Conservation (phyloP, 2,797 vertebrate genomes). For the Potorous gilbertii region DNA sequence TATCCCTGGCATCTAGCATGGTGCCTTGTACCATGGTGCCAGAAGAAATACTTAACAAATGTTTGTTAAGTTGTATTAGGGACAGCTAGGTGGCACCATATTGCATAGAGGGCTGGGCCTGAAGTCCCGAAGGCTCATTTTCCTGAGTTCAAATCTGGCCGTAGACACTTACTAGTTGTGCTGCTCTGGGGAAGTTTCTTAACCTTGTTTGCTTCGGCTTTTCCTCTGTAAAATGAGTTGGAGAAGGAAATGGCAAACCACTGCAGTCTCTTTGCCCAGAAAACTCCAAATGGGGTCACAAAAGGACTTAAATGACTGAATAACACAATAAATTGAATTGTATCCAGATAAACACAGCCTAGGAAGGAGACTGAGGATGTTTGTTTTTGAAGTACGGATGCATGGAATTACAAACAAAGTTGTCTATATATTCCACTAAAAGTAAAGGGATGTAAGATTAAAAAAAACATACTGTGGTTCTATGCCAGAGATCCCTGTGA, state of each 20-base stretch:
- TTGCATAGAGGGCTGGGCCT: not conserved
- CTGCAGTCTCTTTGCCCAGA: not conserved
- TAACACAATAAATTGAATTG: not conserved
- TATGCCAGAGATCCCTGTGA: slow-evolving; percentile 33
- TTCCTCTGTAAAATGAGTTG: not conserved
- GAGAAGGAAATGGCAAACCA: not conserved
- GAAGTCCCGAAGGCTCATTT: not conserved
- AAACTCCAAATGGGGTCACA: not conserved
- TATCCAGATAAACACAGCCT: not conserved
- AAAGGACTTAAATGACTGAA: not conserved
- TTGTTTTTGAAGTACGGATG: slow-evolving; percentile 5
- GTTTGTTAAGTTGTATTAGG: not conserved
- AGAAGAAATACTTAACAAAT: not conserved
- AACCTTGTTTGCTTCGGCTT: not conserved
- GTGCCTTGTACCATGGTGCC: not conserved
- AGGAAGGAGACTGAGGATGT: not conserved
- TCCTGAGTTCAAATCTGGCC: not conserved
- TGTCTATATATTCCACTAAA: slow-evolving; percentile 11
- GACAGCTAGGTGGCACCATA: not conserved
- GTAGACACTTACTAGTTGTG: not conserved
- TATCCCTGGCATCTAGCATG: too few relatives aligned
- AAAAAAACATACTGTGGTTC: not conserved
- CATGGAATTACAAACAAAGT: not conserved
- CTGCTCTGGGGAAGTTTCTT: not conserved
- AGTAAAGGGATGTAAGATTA: slow-evolving; percentile 31